These are phyloP conservation scores for Aporophyla lueneburgensis DNA, from an alignment of 2,888 invertebrate genomes.

Conservation along the genomic window DNA sequence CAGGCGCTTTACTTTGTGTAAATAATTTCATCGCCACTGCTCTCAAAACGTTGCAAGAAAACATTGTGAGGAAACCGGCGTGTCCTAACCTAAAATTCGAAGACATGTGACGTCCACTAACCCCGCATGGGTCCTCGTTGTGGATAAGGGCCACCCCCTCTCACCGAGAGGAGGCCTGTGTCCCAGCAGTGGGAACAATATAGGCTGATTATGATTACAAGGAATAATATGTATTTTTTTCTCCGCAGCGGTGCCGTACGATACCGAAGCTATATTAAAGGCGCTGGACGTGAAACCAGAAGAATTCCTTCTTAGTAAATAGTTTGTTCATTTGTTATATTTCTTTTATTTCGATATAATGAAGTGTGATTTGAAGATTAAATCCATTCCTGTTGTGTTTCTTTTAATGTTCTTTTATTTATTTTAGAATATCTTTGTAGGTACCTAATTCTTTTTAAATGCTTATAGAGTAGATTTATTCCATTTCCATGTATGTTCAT, in stretches of 20 bases:
- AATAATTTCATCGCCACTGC: too few relatives aligned
- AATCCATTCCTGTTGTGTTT: background rate
- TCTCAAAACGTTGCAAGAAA: too few relatives aligned
- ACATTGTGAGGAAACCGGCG: too few relatives aligned
- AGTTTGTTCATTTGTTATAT: background rate
- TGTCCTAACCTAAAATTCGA: too few relatives aligned
- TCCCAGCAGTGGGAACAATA: too few relatives aligned
- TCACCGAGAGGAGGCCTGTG: too few relatives aligned
- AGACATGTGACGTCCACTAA: too few relatives aligned
- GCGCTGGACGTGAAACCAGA: conserved; percentile 79
- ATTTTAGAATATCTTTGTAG: background rate
- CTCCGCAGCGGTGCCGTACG: conserved; percentile 79
- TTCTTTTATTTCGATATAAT: background rate
- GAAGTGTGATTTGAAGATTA: conserved; percentile 14
- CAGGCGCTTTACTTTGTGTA: too few relatives aligned
- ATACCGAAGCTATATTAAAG: conserved; percentile 80
- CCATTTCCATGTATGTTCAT: background rate
- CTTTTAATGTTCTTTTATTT: background rate
- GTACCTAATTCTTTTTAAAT: too few relatives aligned
- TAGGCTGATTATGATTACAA: too few relatives aligned
- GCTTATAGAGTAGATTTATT: background rate
- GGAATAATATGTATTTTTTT: background rate
- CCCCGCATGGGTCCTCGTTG: too few relatives aligned
- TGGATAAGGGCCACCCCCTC: too few relatives aligned
- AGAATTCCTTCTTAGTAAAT: conserved; percentile 68